These are phyloP conservation scores for Crenuchus spilurus DNA, from an alignment of 2,797 vertebrate species.

Conservation along the genomic window DNA sequence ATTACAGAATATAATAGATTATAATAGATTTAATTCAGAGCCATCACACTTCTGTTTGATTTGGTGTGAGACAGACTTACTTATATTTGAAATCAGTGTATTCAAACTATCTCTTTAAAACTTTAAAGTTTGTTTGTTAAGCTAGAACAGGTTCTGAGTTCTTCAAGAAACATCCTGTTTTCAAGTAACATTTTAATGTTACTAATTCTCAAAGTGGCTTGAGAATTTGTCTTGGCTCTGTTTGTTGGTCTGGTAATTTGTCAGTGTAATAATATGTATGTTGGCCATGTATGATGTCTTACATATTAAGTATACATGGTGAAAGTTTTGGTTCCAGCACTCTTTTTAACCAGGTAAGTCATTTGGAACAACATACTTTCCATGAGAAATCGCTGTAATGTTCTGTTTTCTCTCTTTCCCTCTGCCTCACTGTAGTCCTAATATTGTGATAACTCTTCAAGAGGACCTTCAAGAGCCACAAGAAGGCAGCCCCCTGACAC, in stretches of 20 bases:
- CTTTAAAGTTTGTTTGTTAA: slow-evolving; percentile 7
- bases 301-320: background rate
- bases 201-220: slow-evolving; percentile 16
- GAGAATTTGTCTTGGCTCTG: slow-evolving; percentile 4
- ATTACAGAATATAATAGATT: background rate
- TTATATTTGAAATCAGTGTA: background rate
- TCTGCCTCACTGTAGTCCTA: slow-evolving; percentile 81
- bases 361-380: background rate
- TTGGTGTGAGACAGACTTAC: background rate
- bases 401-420: slow-evolving; percentile 50
- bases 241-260: slow-evolving; percentile 24
- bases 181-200: background rate
- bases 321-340: background rate
- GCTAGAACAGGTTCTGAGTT: background rate
- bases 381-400: background rate
- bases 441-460: slow-evolving; percentile 72
- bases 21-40: background rate
- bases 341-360: background rate
- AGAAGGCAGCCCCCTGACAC: slow-evolving; percentile 80
- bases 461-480: slow-evolving; percentile 78
- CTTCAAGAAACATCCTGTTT: background rate
- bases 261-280: slow-evolving; percentile 12
- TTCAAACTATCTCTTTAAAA: no score
- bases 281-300: slow-evolving; percentile 12
- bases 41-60: background rate